Base-by-base conservation (phyloP, 2,113 vertebrate genomes). In the Hypomesus transpacificus region DNA sequence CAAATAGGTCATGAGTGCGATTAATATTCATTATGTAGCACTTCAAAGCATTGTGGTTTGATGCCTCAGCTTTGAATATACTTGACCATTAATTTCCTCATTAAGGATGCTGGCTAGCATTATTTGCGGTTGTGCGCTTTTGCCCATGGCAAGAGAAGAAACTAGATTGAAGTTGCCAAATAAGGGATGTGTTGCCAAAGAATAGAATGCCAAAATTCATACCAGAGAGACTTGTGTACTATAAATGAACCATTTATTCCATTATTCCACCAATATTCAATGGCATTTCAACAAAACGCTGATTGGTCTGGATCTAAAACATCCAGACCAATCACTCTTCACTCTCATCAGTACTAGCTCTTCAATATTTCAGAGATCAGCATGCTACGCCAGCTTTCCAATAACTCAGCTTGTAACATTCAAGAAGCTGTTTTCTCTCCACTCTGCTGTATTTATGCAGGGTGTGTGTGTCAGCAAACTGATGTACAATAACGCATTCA, bases 1-100 rank as follows among this genome's bases (percentile, higher is more conserved):
- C 84, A 90, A 89, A 89, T 89, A 88, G 89, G 87, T 86, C 88
- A 86, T 79, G 85, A 78, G 87, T 83, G 79, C 81, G 74, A 89
- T 90, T 88, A 88, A 84, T 81, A 88, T 89, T 87, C 80, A 79
- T 80, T 86, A 83, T 69, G 80, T 69, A 59, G 64, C 70, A 89
- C 88, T 86, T 90, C 86, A 89, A 90, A 90, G 87, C 81, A 76
- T 65, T 73, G 73, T 74, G 77, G 77, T 68, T 79, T 78, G 77
- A 65, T 77, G 82, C 85, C 71, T 84, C 79, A 64, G 86, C 82
- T 69, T 82, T 84, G 82, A 81, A 76, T 77, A 70, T 77, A 66
- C 86, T 87, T 88, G 88, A 90, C 86, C 89, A 86, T 76, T 86
- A 75, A 68, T 80, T 75, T 84, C 63, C 86, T 90, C 84, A 86